Conservation (phyloP, 2,113 vertebrate species). For the Odocoileus hemionus region DNA sequence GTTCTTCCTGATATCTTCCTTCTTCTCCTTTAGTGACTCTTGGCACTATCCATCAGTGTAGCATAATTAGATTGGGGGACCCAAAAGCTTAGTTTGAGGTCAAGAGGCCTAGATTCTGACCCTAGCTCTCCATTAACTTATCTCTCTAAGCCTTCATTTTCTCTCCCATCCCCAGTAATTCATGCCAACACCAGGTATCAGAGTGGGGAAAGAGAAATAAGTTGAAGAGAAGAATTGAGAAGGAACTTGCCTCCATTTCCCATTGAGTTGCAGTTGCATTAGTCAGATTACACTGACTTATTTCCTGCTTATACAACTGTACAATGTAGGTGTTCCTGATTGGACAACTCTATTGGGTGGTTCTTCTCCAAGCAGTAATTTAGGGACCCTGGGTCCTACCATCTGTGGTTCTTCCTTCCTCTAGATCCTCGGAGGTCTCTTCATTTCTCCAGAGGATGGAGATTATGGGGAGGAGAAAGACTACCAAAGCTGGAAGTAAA, state of each 20-base stretch:
- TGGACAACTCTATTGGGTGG: not conserved
- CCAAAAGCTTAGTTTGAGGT: not conserved
- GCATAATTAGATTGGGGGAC: accelerated
- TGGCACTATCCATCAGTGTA: not conserved
- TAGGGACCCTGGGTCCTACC: not conserved
- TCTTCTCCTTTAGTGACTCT: not conserved
- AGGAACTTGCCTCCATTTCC: not conserved
- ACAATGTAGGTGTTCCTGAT: not conserved
- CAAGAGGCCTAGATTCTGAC: not conserved
- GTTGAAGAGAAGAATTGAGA: not conserved
- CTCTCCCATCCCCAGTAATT: not conserved
- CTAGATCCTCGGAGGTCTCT: not conserved
- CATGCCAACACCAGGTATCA: not conserved
- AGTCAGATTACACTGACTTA: not conserved
- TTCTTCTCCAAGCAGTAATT: not conserved
- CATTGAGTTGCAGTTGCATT: not conserved
- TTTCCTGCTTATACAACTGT: not conserved
- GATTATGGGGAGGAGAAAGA: not conserved
- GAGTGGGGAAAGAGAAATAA: not conserved
- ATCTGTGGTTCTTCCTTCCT: not conserved
- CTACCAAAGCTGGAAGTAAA: not conserved
- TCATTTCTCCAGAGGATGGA: not conserved
- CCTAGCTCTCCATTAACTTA: not conserved
- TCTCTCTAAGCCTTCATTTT: not conserved
- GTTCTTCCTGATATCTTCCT: not conserved